These are phyloP conservation scores for Drosophila rhopaloa DNA, from an alignment of 1,140 invertebrate genomes.

Conservation along the genomic window DNA sequence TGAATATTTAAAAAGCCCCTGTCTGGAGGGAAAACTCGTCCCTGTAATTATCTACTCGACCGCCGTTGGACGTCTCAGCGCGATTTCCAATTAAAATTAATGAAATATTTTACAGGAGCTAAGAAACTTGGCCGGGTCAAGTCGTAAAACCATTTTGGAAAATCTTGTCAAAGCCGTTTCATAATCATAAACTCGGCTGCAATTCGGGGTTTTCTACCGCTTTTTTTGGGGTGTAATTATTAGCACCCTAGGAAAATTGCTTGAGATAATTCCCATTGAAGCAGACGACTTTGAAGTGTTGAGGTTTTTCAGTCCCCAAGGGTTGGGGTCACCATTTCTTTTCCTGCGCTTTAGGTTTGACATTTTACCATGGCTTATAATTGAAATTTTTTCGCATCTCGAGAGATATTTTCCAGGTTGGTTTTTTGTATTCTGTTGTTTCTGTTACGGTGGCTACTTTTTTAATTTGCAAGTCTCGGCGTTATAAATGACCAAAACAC, in stretches of 20 bases:
- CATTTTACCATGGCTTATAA: conserved; percentile 53
- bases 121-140: conserved; percentile 47
- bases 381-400: conserved; percentile 53
- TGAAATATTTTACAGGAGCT: conserved; percentile 70
- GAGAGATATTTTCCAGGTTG: conserved; percentile 23
- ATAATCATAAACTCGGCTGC: conserved; percentile 67
- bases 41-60: conserved; percentile 76
- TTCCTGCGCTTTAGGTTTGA: conserved; percentile 14
- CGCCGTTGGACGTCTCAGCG: conserved; percentile 61
- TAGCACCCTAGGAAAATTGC: conserved; percentile 55
- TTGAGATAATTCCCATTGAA: conserved; percentile 47
- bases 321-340: conserved; percentile 9
- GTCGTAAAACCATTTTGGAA: conserved; percentile 75
- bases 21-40: conserved; percentile 34
- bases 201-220: conserved; percentile 1
- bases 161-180: conserved; percentile 80
- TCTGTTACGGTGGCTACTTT: conserved; percentile 46
- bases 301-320: conserved; percentile 23
- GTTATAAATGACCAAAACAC: conserved; percentile 78
- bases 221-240: conserved; percentile 60
- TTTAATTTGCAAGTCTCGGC: conserved; percentile 73
- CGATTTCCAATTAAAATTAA: conserved; percentile 83
- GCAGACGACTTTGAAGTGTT: conserved; percentile 68
- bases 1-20: conserved; percentile 64
- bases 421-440: conserved; percentile 10